Conservation (phyloP, 2,888 invertebrate species). For the Dendrolimus houi region DNA sequence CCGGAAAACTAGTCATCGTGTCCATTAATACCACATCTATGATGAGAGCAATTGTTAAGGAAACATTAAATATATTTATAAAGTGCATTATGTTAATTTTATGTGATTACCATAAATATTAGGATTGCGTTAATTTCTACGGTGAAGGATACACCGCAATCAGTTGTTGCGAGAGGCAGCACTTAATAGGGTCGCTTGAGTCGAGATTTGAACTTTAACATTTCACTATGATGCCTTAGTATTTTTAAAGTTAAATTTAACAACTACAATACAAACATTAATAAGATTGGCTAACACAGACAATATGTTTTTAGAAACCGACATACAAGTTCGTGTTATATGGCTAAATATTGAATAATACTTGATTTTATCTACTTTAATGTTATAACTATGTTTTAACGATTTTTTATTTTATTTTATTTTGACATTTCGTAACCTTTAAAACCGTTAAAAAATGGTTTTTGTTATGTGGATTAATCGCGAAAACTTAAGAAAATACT, state of each 20-base stretch:
- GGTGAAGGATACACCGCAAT: conserved; percentile 39
- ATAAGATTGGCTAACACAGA: too few species aligned
- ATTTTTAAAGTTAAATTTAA: conserved; percentile 20
- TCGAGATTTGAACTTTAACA: conserved; percentile 57
- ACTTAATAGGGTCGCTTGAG: conserved; percentile 48
- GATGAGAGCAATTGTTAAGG: background rate
- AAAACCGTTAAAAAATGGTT: too few species aligned
- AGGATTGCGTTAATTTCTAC: conserved; percentile 20
- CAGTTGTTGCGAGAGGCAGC: conserved; percentile 43
- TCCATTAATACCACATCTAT: background rate
- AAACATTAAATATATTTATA: background rate
- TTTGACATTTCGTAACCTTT: too few species aligned
- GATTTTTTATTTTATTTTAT: too few species aligned
- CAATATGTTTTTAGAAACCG: too few species aligned
- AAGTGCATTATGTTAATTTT: background rate
- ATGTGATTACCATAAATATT: conserved; percentile 4
- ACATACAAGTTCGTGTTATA: too few species aligned
- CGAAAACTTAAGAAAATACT: too few species aligned
- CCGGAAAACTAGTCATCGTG: background rate
- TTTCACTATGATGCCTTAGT: conserved; percentile 35
- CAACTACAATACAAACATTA: too few species aligned
- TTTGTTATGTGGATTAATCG: too few species aligned
- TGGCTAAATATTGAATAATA: too few species aligned
- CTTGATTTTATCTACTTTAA: too few species aligned
- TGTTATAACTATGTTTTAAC: too few species aligned